Percentiles rank a stretch among this genome's conserved stretches.
These are phyloP conservation scores for Halcyon leucocephala DNA, from an alignment of 2,797 vertebrate species.

Conservation along the genomic window DNA sequence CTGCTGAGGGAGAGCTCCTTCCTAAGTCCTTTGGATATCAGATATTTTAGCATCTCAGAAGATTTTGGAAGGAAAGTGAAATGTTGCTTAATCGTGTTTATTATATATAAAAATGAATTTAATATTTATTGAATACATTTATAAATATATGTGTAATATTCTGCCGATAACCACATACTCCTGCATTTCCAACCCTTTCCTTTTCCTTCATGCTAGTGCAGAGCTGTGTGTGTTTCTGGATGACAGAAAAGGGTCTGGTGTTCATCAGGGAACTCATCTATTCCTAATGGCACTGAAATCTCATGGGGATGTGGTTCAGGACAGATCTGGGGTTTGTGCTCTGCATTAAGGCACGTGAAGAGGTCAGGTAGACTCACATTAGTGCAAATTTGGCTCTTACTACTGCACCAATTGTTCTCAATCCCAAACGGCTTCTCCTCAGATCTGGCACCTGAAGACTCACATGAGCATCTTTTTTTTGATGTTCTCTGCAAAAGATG, in stretches of 20 bases:
- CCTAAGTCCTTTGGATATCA: background rate
- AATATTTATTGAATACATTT: background rate
- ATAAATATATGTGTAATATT: background rate
- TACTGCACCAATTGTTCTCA: background rate
- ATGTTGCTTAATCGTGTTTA: background rate
- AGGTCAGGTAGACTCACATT: background rate
- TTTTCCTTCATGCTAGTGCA: background rate
- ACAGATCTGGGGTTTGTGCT: background rate
- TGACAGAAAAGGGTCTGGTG: background rate
- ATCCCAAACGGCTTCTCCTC: background rate
- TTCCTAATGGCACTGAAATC: background rate
- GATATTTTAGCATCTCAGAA: background rate
- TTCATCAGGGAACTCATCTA: background rate
- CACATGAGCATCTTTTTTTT: background rate
- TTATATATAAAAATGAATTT: background rate
- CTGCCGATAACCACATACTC: background rate
- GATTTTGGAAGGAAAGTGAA: background rate
- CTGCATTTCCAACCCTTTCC: background rate
- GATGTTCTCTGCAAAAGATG: background rate
- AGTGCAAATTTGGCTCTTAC: background rate
- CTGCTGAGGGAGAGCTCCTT: background rate
- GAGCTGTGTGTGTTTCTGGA: background rate
- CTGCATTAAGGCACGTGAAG: background rate
- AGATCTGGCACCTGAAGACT: background rate
- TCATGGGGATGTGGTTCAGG: rapidly evolving